phyloP scores from a whole-genome alignment of 2,113 vertebrate species.

The Hylia prasina region DNA sequence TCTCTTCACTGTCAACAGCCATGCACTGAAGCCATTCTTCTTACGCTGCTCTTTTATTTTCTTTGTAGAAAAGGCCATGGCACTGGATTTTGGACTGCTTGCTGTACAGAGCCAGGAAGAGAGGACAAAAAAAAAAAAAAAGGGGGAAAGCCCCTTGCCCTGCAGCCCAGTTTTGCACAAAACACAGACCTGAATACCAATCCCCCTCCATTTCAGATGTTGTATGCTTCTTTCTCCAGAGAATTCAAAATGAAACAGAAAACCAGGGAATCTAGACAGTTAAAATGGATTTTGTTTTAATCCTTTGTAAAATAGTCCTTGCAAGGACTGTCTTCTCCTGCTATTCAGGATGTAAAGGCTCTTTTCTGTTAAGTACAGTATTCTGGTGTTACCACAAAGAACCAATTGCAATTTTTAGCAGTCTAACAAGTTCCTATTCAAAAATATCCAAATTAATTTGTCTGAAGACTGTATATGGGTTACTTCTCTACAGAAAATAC shows the following conservation, averaged over 20 bases:
- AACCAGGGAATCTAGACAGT: not conserved
- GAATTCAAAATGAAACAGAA: not conserved
- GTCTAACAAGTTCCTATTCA: not conserved
- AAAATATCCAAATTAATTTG: not conserved
- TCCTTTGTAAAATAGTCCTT: not conserved
- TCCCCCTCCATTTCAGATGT: not conserved
- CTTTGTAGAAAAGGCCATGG: not conserved
- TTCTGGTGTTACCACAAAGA: not conserved
- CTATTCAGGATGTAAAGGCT: not conserved
- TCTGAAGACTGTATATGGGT: not conserved
- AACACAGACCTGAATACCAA: not conserved
- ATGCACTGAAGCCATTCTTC: not conserved
- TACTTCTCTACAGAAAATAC: not conserved
- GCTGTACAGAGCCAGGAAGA: not conserved
- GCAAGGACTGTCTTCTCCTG: not conserved
- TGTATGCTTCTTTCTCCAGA: not conserved
- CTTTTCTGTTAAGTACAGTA: not conserved
- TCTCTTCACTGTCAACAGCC: not conserved
- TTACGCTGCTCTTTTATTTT: not conserved
- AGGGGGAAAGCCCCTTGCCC: not conserved
- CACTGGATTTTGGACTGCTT: not conserved
- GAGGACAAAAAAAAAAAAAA: not conserved
- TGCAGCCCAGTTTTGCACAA: not conserved
- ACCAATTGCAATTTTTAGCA: not conserved
- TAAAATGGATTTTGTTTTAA: not conserved